Evolutionary conservation across 2,113 vertebrate species (phyloP).

Genomic region (Brachyhypopomus occidentalis): DNA sequence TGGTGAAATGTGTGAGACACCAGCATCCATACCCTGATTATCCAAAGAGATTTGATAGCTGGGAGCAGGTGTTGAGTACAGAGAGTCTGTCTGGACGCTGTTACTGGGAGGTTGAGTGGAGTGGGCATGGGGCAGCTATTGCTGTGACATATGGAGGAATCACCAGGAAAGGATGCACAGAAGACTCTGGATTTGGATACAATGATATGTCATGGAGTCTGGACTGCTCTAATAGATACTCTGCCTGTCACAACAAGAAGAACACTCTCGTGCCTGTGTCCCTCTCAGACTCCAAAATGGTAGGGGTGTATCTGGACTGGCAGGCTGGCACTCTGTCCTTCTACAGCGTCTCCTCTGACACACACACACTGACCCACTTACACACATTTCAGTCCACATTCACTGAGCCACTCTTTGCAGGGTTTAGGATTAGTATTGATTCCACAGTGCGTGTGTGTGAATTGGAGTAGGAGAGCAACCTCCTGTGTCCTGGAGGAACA

Average conservation of each 20-base stretch:
- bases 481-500: too few relatives aligned
- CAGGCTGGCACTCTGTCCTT: not conserved
- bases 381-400: too few relatives aligned
- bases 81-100: not conserved
- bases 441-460: too few relatives aligned
- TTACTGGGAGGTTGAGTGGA: not conserved
- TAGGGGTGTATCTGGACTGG: slow-evolving; percentile 1
- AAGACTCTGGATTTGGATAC: not conserved
- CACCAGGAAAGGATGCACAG: not conserved
- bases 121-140: not conserved
- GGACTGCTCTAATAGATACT: not conserved
- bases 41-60: not conserved
- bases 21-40: not conserved
- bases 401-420: too few relatives aligned
- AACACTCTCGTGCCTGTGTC: too few relatives aligned
- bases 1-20: not conserved
- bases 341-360: not conserved
- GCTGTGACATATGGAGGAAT: not conserved
- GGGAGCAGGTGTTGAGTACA: not conserved
- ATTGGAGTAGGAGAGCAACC: too few relatives aligned
- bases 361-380: not conserved
- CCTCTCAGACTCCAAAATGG: not conserved
- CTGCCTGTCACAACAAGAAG: not conserved
- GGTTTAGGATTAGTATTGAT: too few relatives aligned
- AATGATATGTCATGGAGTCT: not conserved